Conservation (phyloP, 2,888 invertebrate genomes). For the Thereva unica region DNA sequence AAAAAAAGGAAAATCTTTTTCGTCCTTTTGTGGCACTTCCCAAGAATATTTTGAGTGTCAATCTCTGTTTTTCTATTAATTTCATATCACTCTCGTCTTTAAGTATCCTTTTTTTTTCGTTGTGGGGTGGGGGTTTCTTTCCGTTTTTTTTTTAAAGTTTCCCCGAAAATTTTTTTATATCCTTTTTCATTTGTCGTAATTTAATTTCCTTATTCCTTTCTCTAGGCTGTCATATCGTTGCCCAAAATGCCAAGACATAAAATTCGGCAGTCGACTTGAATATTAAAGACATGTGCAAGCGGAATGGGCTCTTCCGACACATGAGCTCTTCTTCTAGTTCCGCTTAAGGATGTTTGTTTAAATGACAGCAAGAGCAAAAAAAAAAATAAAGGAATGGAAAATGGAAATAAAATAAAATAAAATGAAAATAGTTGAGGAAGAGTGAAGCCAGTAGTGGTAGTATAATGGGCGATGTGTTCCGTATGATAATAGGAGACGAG, state of each 20-base stretch:
- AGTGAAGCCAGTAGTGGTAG: no score
- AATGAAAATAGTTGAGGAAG: slow-evolving; percentile 30
- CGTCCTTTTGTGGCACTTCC: not conserved
- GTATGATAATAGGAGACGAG: not conserved
- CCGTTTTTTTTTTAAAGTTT: no score
- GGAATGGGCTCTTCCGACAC: slow-evolving; percentile 21
- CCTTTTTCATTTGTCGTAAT: slow-evolving; percentile 25
- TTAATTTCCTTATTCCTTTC: slow-evolving; percentile 32
- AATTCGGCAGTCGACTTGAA: slow-evolving; percentile 32
- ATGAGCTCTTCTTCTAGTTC: slow-evolving; percentile 12
- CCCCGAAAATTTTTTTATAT: no score
- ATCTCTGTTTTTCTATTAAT: slow-evolving; percentile 13
- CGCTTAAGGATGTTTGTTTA: slow-evolving; percentile 22
- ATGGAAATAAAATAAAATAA: slow-evolving; percentile 20
- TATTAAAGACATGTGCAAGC: slow-evolving; percentile 26
- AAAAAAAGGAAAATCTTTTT: slow-evolving; percentile 15
- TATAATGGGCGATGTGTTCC: no score
- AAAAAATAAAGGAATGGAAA: slow-evolving; percentile 1
- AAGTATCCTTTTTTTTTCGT: slow-evolving; percentile 13
- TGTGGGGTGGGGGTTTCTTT: not conserved
- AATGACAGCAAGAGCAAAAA: slow-evolving; percentile 27
- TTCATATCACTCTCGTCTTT: slow-evolving; percentile 10
- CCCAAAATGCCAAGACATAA: slow-evolving; percentile 33
- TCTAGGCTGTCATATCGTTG: slow-evolving; percentile 28
- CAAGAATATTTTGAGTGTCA: slow-evolving; percentile 8